Evolutionary conservation across 2,888 invertebrate genomes (phyloP).

Genomic region (Blera fallax): DNA sequence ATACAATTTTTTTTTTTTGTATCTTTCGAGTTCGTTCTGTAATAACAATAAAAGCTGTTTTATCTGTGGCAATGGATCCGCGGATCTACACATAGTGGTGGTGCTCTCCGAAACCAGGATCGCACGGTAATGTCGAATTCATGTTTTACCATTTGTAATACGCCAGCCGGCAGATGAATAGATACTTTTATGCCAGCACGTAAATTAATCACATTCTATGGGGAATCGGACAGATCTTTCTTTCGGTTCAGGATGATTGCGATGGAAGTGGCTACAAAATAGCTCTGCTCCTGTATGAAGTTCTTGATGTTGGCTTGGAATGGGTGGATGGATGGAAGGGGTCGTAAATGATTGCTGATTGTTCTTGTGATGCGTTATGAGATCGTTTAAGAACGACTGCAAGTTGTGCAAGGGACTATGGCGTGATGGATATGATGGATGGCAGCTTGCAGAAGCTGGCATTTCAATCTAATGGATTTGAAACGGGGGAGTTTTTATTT

Average conservation of each 20-base stretch:
- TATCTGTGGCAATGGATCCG: conserved; percentile 57
- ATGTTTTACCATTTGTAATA: conserved; percentile 74
- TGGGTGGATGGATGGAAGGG: conserved; percentile 6
- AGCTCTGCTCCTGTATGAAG: conserved; percentile 13
- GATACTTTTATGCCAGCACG: conserved; percentile 67
- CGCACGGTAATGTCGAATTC: conserved; percentile 73
- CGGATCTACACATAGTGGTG: conserved; percentile 30
- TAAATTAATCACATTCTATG: conserved; percentile 67
- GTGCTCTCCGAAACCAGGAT: conserved; percentile 17
- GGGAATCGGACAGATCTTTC: conserved; percentile 41
- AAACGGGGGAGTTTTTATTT: background rate
- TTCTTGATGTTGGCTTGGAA: conserved; percentile 27
- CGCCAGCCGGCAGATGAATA: conserved; percentile 71
- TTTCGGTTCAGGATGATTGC: background rate
- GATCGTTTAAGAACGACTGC: conserved; percentile 38
- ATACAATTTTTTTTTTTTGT: conserved; percentile 3
- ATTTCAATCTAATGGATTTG: background rate
- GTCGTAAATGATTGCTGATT: conserved; percentile 63
- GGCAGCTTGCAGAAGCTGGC: conserved; percentile 18
- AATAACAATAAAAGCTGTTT: conserved; percentile 63
- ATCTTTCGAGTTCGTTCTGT: conserved; percentile 17
- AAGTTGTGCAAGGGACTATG: conserved; percentile 13
- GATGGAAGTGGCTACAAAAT: background rate
- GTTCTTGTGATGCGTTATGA: conserved; percentile 47
- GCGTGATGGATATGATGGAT: conserved; percentile 39